Conservation (phyloP, 2,113 vertebrate species). For the Heterotilapia buettikoferi region DNA sequence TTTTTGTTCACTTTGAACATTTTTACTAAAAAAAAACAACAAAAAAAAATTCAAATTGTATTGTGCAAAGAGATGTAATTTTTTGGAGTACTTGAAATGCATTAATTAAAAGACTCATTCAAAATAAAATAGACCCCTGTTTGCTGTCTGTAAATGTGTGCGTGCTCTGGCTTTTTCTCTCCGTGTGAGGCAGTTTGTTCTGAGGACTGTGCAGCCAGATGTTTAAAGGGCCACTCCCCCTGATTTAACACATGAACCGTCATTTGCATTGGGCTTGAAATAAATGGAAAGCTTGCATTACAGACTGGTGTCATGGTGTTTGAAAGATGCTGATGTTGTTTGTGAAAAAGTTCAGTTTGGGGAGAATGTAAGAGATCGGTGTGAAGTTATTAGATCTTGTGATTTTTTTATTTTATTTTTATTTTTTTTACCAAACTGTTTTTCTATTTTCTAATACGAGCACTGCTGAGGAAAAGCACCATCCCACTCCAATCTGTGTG, state of each 20-base stretch:
- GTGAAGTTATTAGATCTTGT: background rate
- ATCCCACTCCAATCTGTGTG: background rate
- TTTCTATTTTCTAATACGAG: background rate
- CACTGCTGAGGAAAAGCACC: background rate
- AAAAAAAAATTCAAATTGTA: constrained; percentile 30
- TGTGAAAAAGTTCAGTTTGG: background rate
- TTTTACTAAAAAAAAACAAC: constrained; percentile 88
- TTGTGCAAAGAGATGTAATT: constrained; percentile 86
- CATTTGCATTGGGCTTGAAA: background rate
- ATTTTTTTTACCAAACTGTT: background rate
- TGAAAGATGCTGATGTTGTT: background rate
- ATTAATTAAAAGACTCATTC: constrained; percentile 99
- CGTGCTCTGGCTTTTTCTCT: background rate
- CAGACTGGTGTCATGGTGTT: background rate
- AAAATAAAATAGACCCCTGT: constrained; percentile 74
- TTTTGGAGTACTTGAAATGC: constrained; percentile 99
- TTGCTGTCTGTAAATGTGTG: constrained; percentile 52
- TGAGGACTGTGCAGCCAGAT: background rate
- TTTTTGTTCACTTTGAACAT: constrained; percentile 98
- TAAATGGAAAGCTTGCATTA: background rate
- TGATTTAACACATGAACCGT: background rate
- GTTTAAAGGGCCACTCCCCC: background rate
- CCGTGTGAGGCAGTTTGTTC: background rate
- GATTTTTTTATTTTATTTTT: rapidly evolving
- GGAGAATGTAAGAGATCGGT: background rate